Evolutionary conservation across 2,888 invertebrate species (phyloP).

Genomic region (Leptinotarsa juncta): DNA sequence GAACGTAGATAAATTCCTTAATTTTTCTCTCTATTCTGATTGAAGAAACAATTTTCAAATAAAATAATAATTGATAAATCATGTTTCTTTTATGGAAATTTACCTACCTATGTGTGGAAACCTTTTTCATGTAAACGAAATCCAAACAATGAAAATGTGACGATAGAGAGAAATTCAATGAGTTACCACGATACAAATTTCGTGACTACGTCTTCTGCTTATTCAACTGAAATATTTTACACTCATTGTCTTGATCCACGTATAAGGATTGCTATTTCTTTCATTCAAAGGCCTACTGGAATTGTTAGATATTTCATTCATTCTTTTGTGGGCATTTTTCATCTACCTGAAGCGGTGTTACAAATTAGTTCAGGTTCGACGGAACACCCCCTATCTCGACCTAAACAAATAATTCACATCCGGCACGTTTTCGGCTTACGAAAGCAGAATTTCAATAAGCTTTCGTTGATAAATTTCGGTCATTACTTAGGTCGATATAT

Average conservation of each 20-base stretch:
- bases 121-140: too few relatives aligned
- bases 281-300: constrained; percentile 28
- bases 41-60: too few relatives aligned
- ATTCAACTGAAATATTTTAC: constrained; percentile 37
- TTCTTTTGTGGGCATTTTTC: constrained; percentile 56
- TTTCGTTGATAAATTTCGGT: constrained; percentile 54
- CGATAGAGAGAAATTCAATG: too few relatives aligned
- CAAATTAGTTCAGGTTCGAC: constrained; percentile 61
- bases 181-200: neutral
- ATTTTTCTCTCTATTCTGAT: too few relatives aligned
- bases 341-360: constrained; percentile 62
- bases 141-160: too few relatives aligned
- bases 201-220: neutral
- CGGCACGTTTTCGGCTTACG: constrained; percentile 56
- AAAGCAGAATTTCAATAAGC: constrained; percentile 55
- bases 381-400: constrained; percentile 57
- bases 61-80: neutral
- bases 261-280: constrained; percentile 36
- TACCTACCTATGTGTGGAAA: too few relatives aligned
- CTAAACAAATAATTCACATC: constrained; percentile 64
- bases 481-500: constrained; percentile 48
- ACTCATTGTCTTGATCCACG: constrained; percentile 43
- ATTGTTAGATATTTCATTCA: constrained; percentile 54
- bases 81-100: too few relatives aligned
- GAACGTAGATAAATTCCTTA: neutral